Percentiles rank a stretch among this genome's conserved stretches.
These are phyloP conservation scores for Enteromius afrohamiltoni DNA, from an alignment of 2,797 vertebrate genomes.

Conservation along the genomic window DNA sequence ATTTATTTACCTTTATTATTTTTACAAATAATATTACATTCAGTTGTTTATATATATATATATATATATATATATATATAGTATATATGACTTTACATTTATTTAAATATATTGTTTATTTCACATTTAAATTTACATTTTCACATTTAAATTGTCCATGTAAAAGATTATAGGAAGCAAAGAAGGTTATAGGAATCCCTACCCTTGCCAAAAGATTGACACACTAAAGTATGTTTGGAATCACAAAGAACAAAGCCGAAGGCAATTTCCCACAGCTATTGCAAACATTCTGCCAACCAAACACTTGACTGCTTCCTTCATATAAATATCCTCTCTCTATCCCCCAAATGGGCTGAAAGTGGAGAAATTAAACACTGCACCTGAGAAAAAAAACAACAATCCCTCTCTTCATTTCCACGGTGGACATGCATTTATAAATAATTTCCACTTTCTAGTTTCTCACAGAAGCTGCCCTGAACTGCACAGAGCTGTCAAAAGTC, in stretches of 20 bases:
- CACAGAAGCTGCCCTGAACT: background rate
- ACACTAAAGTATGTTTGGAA: constrained; percentile 16
- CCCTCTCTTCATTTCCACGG: background rate
- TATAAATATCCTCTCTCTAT: background rate
- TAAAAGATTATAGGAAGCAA: background rate
- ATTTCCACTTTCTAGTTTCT: constrained; percentile 18
- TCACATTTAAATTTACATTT: too few relatives aligned
- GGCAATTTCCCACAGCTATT: constrained; percentile 23
- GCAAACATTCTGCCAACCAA: background rate
- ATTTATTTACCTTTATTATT: background rate
- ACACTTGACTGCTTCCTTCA: background rate
- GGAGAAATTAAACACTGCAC: background rate
- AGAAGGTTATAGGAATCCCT: background rate
- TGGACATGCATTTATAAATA: constrained; percentile 16
- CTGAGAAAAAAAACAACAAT: background rate
- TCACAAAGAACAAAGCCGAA: background rate
- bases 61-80: too few relatives aligned
- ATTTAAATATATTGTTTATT: too few relatives aligned
- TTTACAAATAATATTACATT: too few relatives aligned
- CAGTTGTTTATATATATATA: too few relatives aligned
- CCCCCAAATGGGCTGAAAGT: background rate
- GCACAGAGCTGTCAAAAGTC: constrained; percentile 28
- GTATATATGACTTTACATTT: too few relatives aligned
- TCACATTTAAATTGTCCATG: too few relatives aligned
- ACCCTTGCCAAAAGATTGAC: background rate